Base-by-base conservation (phyloP, 1,140 invertebrate genomes). In the Elymnias hypermnestra region DNA sequence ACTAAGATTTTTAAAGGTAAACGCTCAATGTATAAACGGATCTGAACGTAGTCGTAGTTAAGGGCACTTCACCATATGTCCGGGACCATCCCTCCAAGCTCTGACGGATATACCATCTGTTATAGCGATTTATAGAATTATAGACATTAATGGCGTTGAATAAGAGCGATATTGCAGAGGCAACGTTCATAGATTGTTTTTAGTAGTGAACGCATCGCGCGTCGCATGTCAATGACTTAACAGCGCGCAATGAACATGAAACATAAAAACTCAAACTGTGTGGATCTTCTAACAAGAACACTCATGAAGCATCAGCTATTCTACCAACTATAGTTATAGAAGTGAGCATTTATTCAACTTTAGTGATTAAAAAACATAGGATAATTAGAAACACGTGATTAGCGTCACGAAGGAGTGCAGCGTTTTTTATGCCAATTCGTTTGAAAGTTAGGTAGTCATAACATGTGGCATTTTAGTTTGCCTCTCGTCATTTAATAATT, bases 201-300 rank as follows among this genome's bases (percentile, higher is more conserved):
- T 66, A 69, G 51, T 55, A 33, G 35, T 47, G 33, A 56, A 2
- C 29, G 29, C 29, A 49, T 56, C 53, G 55, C 63, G 50, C 59
- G 55, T 66, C 57, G 66, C 57, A 70, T 70, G 66, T 70, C 66
- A 70, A 64, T 70, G 66, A 70, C 66, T 70, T 63, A 65, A 57
- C 52, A 40, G 28, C 45, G 64, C 53, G 53, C 51, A 54, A 62
- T 57, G 57, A 54, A 53, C 44, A 53, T 42, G 50, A 53, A 52
- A 66, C 50, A 65, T 49, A 60, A 69, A 69, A 69, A 69, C 38
- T 56, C 44, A 48, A 38, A 55, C 53, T 63, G 53, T 51, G 43
- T 57, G 40, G 43, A 44, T 62, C 50, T 58, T 50, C 40, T 43
- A 7, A n/a, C n/a, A n/a, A n/a, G n/a, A n/a, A n/a, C n/a, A n/a